These are phyloP conservation scores for Gymnoscopelus microlampas DNA, from an alignment of 2,797 vertebrate genomes.

Conservation along the genomic window DNA sequence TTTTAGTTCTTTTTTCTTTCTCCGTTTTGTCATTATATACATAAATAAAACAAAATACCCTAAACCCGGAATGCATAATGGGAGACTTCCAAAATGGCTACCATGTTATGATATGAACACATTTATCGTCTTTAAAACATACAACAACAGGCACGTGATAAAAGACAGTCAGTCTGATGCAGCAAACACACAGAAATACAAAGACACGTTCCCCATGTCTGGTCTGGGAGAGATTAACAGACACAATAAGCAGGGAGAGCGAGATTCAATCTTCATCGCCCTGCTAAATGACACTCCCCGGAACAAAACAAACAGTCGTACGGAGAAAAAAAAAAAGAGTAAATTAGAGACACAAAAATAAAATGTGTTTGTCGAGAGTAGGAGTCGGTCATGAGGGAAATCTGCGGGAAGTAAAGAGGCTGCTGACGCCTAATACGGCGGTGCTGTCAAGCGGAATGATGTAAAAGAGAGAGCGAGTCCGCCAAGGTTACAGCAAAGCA, in stretches of 20 bases:
- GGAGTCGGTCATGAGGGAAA: constrained; percentile 37
- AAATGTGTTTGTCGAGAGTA: background rate
- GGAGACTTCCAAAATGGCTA: too few relatives aligned
- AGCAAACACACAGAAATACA: too few relatives aligned
- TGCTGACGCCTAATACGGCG: constrained; percentile 13
- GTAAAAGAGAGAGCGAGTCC: constrained; percentile 24
- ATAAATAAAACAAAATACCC: too few relatives aligned
- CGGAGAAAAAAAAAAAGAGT: too few relatives aligned
- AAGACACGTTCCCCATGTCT: background rate
- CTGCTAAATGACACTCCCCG: background rate
- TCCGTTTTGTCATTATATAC: too few relatives aligned
- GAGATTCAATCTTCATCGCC: background rate
- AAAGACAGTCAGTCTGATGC: too few relatives aligned
- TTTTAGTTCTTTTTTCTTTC: too few relatives aligned
- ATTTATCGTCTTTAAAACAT: too few relatives aligned
- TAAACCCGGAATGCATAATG: too few relatives aligned
- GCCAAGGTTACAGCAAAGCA: constrained; percentile 16
- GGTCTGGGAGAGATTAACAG: background rate
- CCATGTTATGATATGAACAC: too few relatives aligned
- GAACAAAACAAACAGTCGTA: constrained; percentile 16
- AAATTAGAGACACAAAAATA: background rate
- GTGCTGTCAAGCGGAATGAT: constrained; percentile 16
- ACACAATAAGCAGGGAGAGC: background rate
- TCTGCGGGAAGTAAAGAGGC: background rate
- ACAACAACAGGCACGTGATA: too few relatives aligned